Percentiles rank a stretch among this genome's conserved stretches.
These are phyloP conservation scores for Lucilia cuprina DNA, from an alignment of 1,140 invertebrate species.

Conservation along the genomic window DNA sequence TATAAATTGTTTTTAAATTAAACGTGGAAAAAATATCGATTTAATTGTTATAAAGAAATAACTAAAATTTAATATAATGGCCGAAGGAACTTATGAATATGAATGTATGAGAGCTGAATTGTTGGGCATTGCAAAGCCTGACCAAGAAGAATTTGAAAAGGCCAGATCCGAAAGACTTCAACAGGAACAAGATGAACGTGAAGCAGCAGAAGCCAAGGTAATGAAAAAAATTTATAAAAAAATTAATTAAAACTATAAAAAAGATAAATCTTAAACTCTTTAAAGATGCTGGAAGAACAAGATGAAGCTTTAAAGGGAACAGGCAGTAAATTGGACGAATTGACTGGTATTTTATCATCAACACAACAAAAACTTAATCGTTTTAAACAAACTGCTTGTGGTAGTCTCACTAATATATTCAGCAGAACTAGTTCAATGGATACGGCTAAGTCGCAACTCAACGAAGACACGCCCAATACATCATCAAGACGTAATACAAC, in stretches of 20 bases:
- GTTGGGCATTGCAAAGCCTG: constrained; percentile 72
- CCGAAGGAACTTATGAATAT: constrained; percentile 72
- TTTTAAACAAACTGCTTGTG: constrained; percentile 72
- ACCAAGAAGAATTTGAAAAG: constrained; percentile 71
- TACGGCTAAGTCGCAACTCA: constrained; percentile 43
- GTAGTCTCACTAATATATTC: constrained; percentile 56
- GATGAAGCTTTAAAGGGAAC: constrained; percentile 76
- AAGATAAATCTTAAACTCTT: constrained; percentile 35
- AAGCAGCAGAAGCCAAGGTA: constrained; percentile 64
- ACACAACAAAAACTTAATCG: constrained; percentile 89
- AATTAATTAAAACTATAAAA: not conserved
- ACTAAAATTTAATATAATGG: constrained; percentile 56
- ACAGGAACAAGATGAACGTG: constrained; percentile 59
- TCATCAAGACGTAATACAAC: constrained; percentile 48
- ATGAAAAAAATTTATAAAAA: constrained; percentile 18
- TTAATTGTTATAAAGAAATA: not conserved
- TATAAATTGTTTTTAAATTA: not conserved
- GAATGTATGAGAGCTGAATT: constrained; percentile 78
- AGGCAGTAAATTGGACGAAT: constrained; percentile 79
- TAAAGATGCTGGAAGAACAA: constrained; percentile 72
- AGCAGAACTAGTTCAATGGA: constrained; percentile 39
- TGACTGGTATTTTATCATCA: constrained; percentile 78
- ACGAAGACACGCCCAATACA: constrained; percentile 59
- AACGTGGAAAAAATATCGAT: not conserved
- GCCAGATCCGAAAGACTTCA: constrained; percentile 54